Percentiles rank a stretch among this genome's conserved stretches.
Evolutionary conservation across 2,888 invertebrate genomes (phyloP).

Genomic region (Andrena bicolor): DNA sequence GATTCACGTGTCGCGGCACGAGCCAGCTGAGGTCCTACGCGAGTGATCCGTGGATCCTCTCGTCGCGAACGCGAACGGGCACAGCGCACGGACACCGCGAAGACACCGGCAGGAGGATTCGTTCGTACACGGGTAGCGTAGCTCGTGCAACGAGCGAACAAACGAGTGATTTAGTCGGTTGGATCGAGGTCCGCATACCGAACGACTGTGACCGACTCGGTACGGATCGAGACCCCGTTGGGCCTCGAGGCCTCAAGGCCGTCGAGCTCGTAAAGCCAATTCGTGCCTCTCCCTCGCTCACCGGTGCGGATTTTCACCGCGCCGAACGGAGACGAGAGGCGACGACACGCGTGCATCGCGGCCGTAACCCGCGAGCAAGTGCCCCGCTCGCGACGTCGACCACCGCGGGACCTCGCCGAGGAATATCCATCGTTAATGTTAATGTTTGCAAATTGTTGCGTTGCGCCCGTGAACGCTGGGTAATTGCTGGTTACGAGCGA

Average conservation of each 20-base stretch:
- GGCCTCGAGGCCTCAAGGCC: conserved; percentile 73
- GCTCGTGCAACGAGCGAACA: conserved; percentile 63
- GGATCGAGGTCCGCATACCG: conserved; percentile 77
- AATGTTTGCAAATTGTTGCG: conserved; percentile 55
- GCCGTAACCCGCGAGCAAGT: conserved; percentile 48
- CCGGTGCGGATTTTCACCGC: conserved; percentile 64
- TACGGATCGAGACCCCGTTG: conserved; percentile 72
- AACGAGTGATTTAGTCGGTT: conserved; percentile 70
- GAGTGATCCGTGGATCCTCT: conserved; percentile 23
- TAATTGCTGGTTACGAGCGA: conserved; percentile 34
- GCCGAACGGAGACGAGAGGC: conserved; percentile 54
- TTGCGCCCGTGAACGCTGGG: conserved; percentile 11
- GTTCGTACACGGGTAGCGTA: conserved; percentile 68
- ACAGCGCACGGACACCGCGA: conserved; percentile 18
- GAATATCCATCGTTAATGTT: conserved; percentile 39
- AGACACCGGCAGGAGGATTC: conserved; percentile 48
- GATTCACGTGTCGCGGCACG: conserved; percentile 11
- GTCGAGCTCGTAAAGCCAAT: conserved; percentile 73
- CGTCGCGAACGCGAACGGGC: conserved; percentile 19
- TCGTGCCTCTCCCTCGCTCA: conserved; percentile 70
- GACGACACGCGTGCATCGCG: conserved; percentile 21
- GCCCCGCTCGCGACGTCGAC: neutral
- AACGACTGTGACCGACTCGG: conserved; percentile 73
- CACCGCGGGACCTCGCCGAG: neutral
- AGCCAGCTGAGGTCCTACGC: conserved; percentile 15